Evolutionary conservation across 2,888 invertebrate genomes (phyloP).

Genomic region (Hipparchia sbordonii): DNA sequence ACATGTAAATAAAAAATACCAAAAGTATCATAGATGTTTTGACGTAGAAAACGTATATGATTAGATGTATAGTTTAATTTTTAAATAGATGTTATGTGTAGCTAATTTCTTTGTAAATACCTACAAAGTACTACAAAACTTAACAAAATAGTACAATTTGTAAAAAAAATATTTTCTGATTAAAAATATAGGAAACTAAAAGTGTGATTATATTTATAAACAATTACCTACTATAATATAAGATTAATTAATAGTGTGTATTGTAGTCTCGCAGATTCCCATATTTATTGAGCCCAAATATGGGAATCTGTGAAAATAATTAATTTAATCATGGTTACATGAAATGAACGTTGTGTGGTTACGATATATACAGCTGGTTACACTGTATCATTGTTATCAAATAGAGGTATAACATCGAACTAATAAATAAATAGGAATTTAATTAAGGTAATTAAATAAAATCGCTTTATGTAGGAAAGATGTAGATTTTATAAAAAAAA

Average conservation of each 20-base stretch:
- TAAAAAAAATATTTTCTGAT: background rate
- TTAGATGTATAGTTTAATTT: slow-evolving; percentile 7
- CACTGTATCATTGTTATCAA: background rate
- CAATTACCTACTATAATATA: slow-evolving; percentile 10
- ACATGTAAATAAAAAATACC: background rate
- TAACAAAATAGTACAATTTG: slow-evolving; percentile 12
- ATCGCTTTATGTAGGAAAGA: slow-evolving; percentile 14
- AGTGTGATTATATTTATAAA: slow-evolving; percentile 11
- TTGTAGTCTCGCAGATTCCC: slow-evolving; percentile 38
- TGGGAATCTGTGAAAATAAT: slow-evolving; percentile 40
- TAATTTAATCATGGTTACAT: background rate
- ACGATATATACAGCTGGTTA: slow-evolving; percentile 14
- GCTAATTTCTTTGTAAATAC: background rate
- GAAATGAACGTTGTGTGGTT: background rate
- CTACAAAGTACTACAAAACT: background rate
- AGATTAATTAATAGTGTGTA: background rate
- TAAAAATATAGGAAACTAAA: background rate
- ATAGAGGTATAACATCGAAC: slow-evolving; percentile 32
- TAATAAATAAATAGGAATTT: slow-evolving; percentile 16
- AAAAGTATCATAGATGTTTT: background rate
- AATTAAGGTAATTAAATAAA: background rate
- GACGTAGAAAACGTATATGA: background rate
- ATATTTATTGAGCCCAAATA: slow-evolving; percentile 52
- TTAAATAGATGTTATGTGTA: background rate
- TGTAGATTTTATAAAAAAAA: slow-evolving; percentile 31